These are phyloP conservation scores for Macrophya annulata DNA, from an alignment of 2,888 invertebrate genomes.

Conservation along the genomic window DNA sequence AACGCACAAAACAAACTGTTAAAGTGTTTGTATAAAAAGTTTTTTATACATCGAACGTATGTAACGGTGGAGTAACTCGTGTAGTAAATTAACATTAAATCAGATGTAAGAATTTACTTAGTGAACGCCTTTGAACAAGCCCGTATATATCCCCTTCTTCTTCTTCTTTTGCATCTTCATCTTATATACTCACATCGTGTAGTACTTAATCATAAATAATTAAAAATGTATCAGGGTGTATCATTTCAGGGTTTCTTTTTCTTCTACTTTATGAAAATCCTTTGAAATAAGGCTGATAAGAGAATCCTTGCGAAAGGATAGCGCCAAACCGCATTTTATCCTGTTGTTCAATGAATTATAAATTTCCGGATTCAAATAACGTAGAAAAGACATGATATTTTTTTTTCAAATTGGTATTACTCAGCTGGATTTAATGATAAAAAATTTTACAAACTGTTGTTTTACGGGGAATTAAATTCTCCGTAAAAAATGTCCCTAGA, in stretches of 20 bases:
- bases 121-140: slow-evolving; percentile 22
- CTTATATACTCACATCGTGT: no score
- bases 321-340: neutral
- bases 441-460: neutral
- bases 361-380: neutral
- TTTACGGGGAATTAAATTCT: neutral
- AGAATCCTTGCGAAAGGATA: neutral
- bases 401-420: neutral
- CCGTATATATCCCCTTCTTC: neutral
- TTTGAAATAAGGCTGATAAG: no score
- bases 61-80: slow-evolving; percentile 32
- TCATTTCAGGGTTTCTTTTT: no score
- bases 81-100: slow-evolving; percentile 44
- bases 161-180: neutral
- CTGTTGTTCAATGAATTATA: neutral
- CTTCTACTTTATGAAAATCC: no score
- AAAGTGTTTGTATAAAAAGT: slow-evolving; percentile 16
- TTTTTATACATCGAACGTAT: neutral
- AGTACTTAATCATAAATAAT: no score
- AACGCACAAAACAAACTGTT: slow-evolving; percentile 1
- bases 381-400: neutral
- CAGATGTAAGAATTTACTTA: slow-evolving; percentile 33
- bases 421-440: neutral
- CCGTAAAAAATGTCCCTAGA: neutral
- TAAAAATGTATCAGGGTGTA: no score